phyloP scores from a whole-genome alignment of 1,140 invertebrate genomes.

The Rhagoletis pomonella region DNA sequence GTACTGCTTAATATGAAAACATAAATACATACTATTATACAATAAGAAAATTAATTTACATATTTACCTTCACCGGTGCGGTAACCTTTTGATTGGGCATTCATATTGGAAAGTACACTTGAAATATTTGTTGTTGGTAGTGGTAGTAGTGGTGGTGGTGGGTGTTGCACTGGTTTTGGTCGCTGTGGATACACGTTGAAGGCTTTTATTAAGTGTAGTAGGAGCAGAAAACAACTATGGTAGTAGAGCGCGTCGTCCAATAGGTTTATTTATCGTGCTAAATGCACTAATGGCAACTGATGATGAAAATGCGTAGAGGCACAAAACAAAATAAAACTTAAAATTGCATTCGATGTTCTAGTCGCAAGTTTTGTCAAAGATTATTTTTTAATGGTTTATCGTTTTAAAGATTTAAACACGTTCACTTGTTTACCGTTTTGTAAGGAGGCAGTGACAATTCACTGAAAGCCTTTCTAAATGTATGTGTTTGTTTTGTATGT shows the following conservation, averaged over 20 bases:
- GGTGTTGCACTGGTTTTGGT: conserved; percentile 52
- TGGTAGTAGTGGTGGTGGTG: conserved; percentile 59
- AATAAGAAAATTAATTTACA: too few relatives aligned
- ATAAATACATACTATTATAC: neutral
- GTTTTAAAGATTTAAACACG: conserved; percentile 5
- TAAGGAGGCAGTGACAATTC: conserved; percentile 3
- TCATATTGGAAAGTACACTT: conserved; percentile 67
- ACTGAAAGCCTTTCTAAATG: conserved; percentile 37
- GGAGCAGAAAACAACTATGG: neutral
- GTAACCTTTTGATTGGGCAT: conserved; percentile 72
- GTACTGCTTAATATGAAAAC: too few relatives aligned
- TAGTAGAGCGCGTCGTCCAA: conserved; percentile 2
- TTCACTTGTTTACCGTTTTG: neutral
- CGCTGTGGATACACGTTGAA: conserved; percentile 25
- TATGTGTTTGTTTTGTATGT: conserved; percentile 18
- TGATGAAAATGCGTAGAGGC: conserved; percentile 56
- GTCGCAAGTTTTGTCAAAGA: neutral
- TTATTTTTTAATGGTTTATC: neutral
- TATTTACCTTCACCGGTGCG: conserved; percentile 64
- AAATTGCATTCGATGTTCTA: neutral
- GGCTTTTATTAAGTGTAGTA: neutral
- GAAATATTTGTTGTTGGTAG: conserved; percentile 60
- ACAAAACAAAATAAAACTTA: conserved; percentile 10
- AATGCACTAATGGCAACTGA: conserved; percentile 58
- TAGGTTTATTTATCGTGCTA: conserved; percentile 53